These are phyloP conservation scores for Conus ventricosus DNA, from an alignment of 1,140 invertebrate species.

Conservation along the genomic window DNA sequence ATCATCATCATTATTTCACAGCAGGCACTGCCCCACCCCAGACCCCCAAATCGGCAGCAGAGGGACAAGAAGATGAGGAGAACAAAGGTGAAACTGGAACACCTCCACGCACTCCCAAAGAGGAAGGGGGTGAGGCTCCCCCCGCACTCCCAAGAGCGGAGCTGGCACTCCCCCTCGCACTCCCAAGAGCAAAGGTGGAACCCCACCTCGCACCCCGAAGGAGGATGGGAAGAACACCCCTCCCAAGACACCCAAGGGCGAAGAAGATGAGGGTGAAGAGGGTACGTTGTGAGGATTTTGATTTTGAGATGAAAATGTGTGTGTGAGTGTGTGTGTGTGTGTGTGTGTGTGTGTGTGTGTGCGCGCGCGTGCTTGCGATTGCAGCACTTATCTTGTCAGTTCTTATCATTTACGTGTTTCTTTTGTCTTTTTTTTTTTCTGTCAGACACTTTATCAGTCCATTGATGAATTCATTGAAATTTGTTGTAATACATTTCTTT, in stretches of 20 bases:
- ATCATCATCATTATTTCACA: background rate
- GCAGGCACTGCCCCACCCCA: background rate
- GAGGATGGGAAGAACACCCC: background rate
- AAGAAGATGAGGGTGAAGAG: background rate
- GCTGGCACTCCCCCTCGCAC: background rate
- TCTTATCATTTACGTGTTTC: no score
- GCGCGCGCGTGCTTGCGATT: background rate
- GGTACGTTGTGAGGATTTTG: background rate
- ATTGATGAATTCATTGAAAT: no score
- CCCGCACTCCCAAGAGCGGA: background rate
- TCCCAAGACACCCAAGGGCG: constrained; percentile 12
- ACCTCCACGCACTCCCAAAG: background rate
- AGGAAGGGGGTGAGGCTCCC: background rate
- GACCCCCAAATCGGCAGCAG: background rate
- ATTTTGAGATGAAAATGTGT: background rate
- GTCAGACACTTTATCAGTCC: no score
- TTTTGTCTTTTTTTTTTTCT: no score
- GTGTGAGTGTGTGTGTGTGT: background rate
- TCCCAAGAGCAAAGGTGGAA: background rate
- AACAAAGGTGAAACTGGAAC: background rate
- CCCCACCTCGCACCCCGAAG: background rate
- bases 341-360: background rate
- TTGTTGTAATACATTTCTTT: no score
- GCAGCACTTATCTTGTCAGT: background rate
- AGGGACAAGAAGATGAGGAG: background rate